A percentile compares a stretch with the other conserved stretches of the same genome.
These are phyloP conservation scores for Drosophila teissieri DNA, from an alignment of 1,140 invertebrate species.

Conservation along the genomic window DNA sequence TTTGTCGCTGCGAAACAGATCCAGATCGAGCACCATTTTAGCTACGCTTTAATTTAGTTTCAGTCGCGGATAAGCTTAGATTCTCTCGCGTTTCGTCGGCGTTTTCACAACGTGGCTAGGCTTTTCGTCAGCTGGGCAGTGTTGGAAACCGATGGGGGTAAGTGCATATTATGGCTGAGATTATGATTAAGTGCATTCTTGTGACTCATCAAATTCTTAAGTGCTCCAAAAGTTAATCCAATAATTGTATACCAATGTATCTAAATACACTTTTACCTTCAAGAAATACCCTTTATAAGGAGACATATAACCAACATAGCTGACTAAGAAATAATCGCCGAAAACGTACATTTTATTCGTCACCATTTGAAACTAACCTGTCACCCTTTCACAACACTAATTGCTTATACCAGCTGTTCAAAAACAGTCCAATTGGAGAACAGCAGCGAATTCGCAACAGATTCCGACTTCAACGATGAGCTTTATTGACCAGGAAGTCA, in stretches of 20 bases:
- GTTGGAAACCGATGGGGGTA: constrained; percentile 2
- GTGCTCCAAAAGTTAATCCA: background rate
- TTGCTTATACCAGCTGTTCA: constrained; percentile 26
- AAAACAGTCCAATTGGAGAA: constrained; percentile 33
- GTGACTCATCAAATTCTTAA: background rate
- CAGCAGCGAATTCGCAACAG: constrained; percentile 4
- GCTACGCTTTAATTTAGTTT: constrained; percentile 15
- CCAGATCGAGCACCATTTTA: constrained; percentile 98
- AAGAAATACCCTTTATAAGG: no score
- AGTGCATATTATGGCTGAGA: background rate
- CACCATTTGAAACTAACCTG: background rate
- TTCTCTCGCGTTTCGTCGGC: constrained; percentile 27
- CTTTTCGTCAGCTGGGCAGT: constrained; percentile 35
- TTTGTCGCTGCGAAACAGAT: constrained; percentile 98
- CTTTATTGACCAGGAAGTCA: constrained; percentile 88
- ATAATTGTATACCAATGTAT: background rate
- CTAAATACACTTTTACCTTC: no score
- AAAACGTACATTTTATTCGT: background rate
- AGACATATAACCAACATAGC: no score
- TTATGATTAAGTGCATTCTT: background rate
- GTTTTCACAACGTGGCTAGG: constrained; percentile 72
- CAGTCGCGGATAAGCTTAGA: constrained; percentile 36
- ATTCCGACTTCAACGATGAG: constrained; percentile 85
- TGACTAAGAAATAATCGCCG: no score
- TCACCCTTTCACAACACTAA: constrained; percentile 3